Conservation (phyloP, 2,113 vertebrate species). For the Progne subis region DNA sequence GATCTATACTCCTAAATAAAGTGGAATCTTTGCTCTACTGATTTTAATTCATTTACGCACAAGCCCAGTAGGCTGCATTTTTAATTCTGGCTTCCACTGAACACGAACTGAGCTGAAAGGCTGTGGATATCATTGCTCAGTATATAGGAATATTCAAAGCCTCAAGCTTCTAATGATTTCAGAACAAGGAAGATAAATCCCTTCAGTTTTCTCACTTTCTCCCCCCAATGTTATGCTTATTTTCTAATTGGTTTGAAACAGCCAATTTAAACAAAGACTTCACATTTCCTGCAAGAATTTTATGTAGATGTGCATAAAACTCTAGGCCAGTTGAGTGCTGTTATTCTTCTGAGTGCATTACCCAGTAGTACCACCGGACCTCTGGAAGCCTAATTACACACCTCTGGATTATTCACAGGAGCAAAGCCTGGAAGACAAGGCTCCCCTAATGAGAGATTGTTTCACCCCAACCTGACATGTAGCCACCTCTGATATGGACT, state of each 20-base stretch:
- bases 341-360: not conserved
- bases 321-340: accelerated
- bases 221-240: not conserved
- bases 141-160: not conserved
- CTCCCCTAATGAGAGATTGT: not conserved
- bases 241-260: not conserved
- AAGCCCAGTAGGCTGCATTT: not conserved
- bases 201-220: not conserved
- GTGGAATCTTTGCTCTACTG: not conserved
- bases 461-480: not conserved
- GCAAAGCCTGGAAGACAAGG: not conserved
- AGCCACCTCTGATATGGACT: not conserved
- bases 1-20: not conserved
- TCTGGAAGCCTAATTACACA: not conserved
- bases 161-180: not conserved
- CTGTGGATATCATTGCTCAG: not conserved
- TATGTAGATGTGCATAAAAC: not conserved
- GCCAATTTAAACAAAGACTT: not conserved
- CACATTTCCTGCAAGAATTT: not conserved
- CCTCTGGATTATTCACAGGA: not conserved
- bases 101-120: not conserved
- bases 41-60: not conserved
- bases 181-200: not conserved
- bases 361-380: not conserved
- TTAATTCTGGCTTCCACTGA: not conserved